Evolutionary conservation across 2,888 invertebrate genomes (phyloP), one percentile per base, ranked within the genome.

Genomic region (Leucoma salicis): DNA sequence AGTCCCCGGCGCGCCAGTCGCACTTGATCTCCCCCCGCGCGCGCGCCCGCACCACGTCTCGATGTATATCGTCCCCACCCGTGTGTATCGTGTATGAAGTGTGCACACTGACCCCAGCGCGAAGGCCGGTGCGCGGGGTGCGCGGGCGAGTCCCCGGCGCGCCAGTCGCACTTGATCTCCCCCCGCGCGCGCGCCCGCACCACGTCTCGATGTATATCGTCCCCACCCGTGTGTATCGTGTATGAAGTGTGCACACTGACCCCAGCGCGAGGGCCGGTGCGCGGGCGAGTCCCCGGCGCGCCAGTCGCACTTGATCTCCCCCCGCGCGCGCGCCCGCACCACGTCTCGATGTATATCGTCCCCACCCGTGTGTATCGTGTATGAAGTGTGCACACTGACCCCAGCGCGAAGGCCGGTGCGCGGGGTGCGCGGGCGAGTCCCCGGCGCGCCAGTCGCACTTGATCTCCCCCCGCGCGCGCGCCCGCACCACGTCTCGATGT

Each of bases 291-390:
- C 47, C 42, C 53, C 52, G 0, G 56, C 16, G 13, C 89, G 74
- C 90, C 90, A 89, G 77, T 90, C 90, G 57, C 87, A 88, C 67
- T 87, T 90, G 75, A 89, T 89, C 79, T 90, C 89, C 0, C 90
- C 88, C 40, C 81, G 72, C 0, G 53, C 49, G 10, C 79, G 68
- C 35, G 48, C 56, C 3, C 74, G 66, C 36, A 88, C 85, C 47
- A 89, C 78, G 88, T 88, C 70, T 89, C 88, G 21, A 89, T 89
- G 31, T n/a, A n/a, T n/a, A n/a, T n/a, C n/a, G n/a, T n/a, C n/a
- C n/a, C n/a, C n/a, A n/a, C n/a, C n/a, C n/a, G n/a, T n/a, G n/a
- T n/a, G n/a, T n/a, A n/a, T n/a, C n/a, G n/a, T n/a, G n/a, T n/a
- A n/a, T n/a, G n/a, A n/a, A 27, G 27, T 3, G 18, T 1, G 11